phyloP scores from a whole-genome alignment of 2,888 invertebrate genomes.

The Priocnemis perturbator region DNA sequence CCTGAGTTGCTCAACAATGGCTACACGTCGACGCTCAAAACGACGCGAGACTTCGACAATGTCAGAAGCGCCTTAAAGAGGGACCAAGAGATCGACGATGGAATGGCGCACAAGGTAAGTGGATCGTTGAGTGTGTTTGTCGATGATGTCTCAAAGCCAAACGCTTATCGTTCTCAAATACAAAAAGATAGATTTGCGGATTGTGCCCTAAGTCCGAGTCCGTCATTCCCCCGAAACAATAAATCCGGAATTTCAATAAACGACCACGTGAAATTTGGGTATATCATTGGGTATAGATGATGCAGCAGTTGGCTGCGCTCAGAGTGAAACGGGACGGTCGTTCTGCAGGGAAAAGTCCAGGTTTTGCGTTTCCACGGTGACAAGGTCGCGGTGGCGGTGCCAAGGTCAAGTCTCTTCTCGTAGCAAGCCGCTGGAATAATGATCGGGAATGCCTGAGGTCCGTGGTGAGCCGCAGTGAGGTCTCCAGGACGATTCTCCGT shows the following conservation, averaged over 20 bases:
- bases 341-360: too few species aligned
- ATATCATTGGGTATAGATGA: too few species aligned
- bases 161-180: too few species aligned
- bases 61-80: constrained; percentile 44
- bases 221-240: too few species aligned
- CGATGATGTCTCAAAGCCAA: too few species aligned
- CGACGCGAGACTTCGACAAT: constrained; percentile 44
- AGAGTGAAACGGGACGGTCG: too few species aligned
- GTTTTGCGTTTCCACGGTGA: too few species aligned
- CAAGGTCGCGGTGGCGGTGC: constrained; percentile 8
- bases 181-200: too few species aligned
- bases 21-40: constrained; percentile 54
- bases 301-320: neutral
- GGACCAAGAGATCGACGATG: constrained; percentile 59
- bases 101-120: constrained; percentile 66
- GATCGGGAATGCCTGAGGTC: constrained; percentile 60
- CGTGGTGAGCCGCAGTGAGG: constrained; percentile 53
- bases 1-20: constrained; percentile 78
- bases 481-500: constrained; percentile 54
- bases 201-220: too few species aligned
- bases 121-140: too few species aligned
- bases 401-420: constrained; percentile 51
- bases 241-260: too few species aligned
- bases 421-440: constrained; percentile 59
- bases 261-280: too few species aligned